Percentiles rank a stretch among this genome's conserved stretches.
phyloP scores from a whole-genome alignment of 2,888 invertebrate genomes.

The Eulithis prunata region DNA sequence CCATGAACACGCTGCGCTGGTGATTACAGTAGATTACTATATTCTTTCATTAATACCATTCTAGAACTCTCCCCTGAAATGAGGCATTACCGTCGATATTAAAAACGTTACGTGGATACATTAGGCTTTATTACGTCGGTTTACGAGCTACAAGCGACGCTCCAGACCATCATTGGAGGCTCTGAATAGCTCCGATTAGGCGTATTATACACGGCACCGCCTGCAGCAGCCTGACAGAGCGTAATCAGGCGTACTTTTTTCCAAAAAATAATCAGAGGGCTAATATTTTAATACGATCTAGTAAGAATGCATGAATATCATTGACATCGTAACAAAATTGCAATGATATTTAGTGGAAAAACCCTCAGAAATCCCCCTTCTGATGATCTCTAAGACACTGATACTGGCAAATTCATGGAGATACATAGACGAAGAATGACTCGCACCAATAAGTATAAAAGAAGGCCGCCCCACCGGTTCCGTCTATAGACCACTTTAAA shows the following conservation, averaged over 20 bases:
- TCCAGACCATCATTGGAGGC: conserved; percentile 18
- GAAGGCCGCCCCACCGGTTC: background rate
- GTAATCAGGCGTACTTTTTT: background rate
- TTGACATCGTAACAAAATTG: background rate
- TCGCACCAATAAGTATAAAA: no score
- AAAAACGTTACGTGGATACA: conserved; percentile 24
- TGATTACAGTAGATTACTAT: background rate
- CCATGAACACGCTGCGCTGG: background rate
- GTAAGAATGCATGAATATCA: no score
- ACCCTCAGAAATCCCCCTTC: no score
- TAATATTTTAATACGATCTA: no score
- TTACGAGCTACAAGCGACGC: conserved; percentile 30
- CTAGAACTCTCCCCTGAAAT: conserved; percentile 11
- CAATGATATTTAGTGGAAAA: no score
- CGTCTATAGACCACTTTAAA: conserved; percentile 26
- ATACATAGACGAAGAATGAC: no score
- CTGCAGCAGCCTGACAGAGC: background rate
- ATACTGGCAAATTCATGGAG: no score
- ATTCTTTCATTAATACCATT: conserved; percentile 9
- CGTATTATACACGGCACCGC: background rate
- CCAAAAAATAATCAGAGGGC: no score
- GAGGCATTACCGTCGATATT: conserved; percentile 17
- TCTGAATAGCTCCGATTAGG: conserved; percentile 38
- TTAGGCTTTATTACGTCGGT: conserved; percentile 25
- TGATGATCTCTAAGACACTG: no score